Conservation (phyloP, 2,888 invertebrate genomes). For the Megamerina dolium region DNA sequence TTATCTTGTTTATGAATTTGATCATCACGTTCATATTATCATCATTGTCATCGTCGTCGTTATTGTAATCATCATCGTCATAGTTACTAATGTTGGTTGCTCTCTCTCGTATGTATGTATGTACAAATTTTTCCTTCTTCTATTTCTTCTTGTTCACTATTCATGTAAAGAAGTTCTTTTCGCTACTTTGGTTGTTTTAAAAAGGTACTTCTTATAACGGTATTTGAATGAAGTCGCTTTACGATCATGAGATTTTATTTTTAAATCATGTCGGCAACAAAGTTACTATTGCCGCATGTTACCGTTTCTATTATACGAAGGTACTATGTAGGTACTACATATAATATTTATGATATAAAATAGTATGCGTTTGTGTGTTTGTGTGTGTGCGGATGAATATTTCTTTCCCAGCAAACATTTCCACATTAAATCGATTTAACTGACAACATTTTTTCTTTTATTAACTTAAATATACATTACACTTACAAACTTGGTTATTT, state of each 20-base stretch:
- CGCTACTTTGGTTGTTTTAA: background rate
- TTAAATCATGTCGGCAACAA: too few relatives aligned
- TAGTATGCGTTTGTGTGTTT: too few relatives aligned
- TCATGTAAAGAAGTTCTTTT: background rate
- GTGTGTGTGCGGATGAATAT: background rate
- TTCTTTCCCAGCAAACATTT: background rate
- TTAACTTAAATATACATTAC: too few relatives aligned
- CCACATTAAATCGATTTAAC: too few relatives aligned
- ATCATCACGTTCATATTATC: background rate
- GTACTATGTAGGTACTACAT: too few relatives aligned
- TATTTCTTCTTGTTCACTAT: background rate
- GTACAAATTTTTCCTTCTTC: background rate
- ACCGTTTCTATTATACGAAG: too few relatives aligned
- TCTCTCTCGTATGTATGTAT: background rate
- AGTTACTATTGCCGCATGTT: too few relatives aligned
- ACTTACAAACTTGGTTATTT: too few relatives aligned
- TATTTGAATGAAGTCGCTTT: conserved; percentile 15
- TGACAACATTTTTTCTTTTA: too few relatives aligned
- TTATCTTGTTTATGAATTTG: too few relatives aligned
- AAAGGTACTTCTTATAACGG: background rate
- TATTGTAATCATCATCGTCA: background rate
- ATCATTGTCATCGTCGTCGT: background rate
- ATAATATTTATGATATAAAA: too few relatives aligned
- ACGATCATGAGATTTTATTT: conserved; percentile 4
- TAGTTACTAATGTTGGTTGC: background rate